A percentile compares a stretch with the other conserved stretches of the same genome.
Evolutionary conservation across 2,113 vertebrate species (phyloP).

Genomic region (Pithys albifrons): DNA sequence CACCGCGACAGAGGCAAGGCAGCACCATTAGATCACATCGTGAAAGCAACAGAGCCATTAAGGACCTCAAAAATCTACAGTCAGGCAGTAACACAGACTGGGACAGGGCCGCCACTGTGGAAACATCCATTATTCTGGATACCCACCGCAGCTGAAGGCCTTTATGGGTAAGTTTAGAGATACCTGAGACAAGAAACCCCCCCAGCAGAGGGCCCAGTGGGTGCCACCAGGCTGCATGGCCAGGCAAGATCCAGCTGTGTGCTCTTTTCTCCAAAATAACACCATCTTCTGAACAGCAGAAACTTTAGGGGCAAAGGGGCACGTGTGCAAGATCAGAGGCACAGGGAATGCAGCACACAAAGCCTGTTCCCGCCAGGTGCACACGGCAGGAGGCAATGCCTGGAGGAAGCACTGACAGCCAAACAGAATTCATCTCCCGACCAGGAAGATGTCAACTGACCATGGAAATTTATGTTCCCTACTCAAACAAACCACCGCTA

Average conservation of each 20-base stretch:
- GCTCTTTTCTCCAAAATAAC: background rate
- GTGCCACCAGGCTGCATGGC: background rate
- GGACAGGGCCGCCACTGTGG: fast-evolving
- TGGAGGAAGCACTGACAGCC: background rate
- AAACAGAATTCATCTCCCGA: background rate
- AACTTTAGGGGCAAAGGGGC: background rate
- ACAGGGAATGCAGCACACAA: background rate
- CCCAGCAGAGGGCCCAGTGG: background rate
- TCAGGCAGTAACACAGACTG: background rate
- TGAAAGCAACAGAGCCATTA: background rate
- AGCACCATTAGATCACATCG: background rate
- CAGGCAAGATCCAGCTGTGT: fast-evolving
- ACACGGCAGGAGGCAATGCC: fast-evolving
- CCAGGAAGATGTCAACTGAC: conserved; percentile 30
- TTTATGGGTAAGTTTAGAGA: background rate
- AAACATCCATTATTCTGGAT: background rate
- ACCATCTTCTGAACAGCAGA: background rate
- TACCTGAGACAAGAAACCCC: fast-evolving
- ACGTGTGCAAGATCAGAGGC: background rate
- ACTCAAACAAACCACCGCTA: conserved; percentile 3
- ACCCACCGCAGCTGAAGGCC: fast-evolving
- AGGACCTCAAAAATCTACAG: background rate
- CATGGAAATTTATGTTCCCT: conserved; percentile 12
- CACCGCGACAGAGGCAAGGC: fast-evolving
- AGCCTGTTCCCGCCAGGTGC: background rate